These are phyloP conservation scores for Platalea minor DNA, from an alignment of 2,797 vertebrate species.

Conservation along the genomic window DNA sequence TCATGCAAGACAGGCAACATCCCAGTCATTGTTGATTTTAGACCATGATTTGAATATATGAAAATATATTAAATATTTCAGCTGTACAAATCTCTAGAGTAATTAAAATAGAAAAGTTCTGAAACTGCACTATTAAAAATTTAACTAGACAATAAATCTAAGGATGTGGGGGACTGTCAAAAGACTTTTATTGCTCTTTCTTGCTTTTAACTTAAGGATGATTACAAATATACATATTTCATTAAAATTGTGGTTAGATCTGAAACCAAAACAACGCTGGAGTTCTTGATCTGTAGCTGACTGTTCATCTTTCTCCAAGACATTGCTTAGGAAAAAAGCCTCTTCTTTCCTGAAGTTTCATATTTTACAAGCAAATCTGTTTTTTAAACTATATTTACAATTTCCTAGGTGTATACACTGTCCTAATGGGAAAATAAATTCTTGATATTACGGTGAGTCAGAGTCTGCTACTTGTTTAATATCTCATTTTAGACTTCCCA, in stretches of 20 bases:
- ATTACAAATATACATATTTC: constrained; percentile 53
- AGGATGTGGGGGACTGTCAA: constrained; percentile 60
- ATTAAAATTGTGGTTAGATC: constrained; percentile 51
- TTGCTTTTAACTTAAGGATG: constrained; percentile 64
- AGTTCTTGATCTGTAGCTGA: constrained; percentile 3
- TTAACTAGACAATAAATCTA: constrained; percentile 76
- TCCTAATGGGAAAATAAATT: neutral
- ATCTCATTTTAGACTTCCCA: constrained; percentile 1
- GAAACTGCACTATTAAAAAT: constrained; percentile 71
- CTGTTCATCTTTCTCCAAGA: constrained; percentile 16
- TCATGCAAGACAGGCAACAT: constrained; percentile 6
- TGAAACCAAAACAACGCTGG: neutral
- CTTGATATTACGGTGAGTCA: neutral
- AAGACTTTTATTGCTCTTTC: constrained; percentile 61
- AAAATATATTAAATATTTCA: constrained; percentile 65
- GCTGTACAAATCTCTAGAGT: constrained; percentile 61
- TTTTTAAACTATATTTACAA: constrained; percentile 4
- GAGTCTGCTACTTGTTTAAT: neutral
- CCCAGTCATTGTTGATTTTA: constrained; percentile 39
- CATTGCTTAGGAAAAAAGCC: neutral
- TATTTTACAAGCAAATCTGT: constrained; percentile 54
- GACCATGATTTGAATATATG: constrained; percentile 59
- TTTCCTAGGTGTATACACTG: neutral
- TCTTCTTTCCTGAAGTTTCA: neutral
- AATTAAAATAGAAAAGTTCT: constrained; percentile 69